Evolutionary conservation across 1,140 invertebrate species (phyloP).

Genomic region (Calycopis cecrops): DNA sequence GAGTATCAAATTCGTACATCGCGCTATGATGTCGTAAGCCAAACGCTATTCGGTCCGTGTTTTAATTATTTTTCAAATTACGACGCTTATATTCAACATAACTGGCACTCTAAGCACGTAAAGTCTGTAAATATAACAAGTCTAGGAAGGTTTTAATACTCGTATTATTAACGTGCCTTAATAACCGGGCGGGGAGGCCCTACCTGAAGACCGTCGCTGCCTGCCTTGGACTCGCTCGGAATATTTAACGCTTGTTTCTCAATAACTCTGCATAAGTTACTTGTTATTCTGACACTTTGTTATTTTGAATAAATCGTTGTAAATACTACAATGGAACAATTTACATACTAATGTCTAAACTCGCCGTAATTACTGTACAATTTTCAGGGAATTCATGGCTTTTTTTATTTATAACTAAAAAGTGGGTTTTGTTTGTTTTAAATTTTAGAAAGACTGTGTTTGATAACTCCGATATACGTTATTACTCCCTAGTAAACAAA

Average conservation of each 20-base stretch:
- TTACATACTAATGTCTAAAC: neutral
- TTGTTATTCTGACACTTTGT: conserved; percentile 11
- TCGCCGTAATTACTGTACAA: too few relatives aligned
- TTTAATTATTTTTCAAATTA: conserved; percentile 6
- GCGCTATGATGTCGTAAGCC: conserved; percentile 22
- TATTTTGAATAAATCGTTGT: conserved; percentile 9
- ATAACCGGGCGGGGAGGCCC: conserved; percentile 43
- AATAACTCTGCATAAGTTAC: conserved; percentile 25
- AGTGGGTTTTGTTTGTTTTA: too few relatives aligned
- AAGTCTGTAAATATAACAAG: conserved; percentile 57
- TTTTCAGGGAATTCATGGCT: too few relatives aligned
- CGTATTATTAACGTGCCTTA: conserved; percentile 63
- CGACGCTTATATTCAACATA: conserved; percentile 32
- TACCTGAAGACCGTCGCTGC: conserved; percentile 37
- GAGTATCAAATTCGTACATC: conserved; percentile 52
- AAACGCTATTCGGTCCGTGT: neutral
- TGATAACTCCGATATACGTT: too few relatives aligned
- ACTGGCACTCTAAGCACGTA: conserved; percentile 45
- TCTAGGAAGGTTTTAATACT: conserved; percentile 52
- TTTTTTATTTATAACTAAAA: too few relatives aligned
- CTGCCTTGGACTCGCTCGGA: conserved; percentile 43
- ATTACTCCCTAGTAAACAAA: too few relatives aligned
- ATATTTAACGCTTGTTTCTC: conserved; percentile 51
- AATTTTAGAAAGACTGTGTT: too few relatives aligned
- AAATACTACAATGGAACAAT: neutral